Evolutionary conservation across 1,140 invertebrate genomes (phyloP).

Genomic region (Sinella curviseta): DNA sequence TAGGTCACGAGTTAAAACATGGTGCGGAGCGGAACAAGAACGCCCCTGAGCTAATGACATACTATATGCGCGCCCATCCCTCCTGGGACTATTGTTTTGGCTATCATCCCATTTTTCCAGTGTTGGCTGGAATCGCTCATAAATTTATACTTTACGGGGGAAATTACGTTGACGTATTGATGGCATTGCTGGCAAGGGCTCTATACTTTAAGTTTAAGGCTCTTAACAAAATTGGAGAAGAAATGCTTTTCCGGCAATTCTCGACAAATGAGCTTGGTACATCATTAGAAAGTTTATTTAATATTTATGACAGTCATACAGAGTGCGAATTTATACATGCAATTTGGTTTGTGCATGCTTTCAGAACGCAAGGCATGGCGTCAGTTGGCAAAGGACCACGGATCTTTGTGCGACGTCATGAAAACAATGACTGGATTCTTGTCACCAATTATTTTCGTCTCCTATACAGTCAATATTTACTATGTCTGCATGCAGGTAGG

Average conservation of each 20-base stretch:
- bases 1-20: not conserved
- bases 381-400: not conserved
- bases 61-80: not conserved
- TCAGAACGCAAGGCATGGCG: too few species aligned
- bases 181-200: not conserved
- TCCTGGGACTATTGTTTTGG: not conserved
- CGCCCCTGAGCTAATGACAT: not conserved
- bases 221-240: not conserved
- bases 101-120: not conserved
- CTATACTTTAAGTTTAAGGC: not conserved
- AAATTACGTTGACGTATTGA: not conserved
- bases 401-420: not conserved
- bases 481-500: not conserved
- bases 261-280: too few species aligned
- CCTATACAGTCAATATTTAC: constrained; percentile 9
- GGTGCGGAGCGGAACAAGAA: not conserved
- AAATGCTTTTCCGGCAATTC: not conserved
- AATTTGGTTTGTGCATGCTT: too few species aligned
- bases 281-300: not conserved
- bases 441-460: not conserved
- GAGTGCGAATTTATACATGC: too few species aligned
- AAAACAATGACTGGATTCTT: not conserved
- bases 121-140: not conserved
- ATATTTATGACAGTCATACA: not conserved
- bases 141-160: not conserved